Base-by-base conservation (phyloP, 2,797 vertebrate genomes). In the Pseudocheirus occidentalis region DNA sequence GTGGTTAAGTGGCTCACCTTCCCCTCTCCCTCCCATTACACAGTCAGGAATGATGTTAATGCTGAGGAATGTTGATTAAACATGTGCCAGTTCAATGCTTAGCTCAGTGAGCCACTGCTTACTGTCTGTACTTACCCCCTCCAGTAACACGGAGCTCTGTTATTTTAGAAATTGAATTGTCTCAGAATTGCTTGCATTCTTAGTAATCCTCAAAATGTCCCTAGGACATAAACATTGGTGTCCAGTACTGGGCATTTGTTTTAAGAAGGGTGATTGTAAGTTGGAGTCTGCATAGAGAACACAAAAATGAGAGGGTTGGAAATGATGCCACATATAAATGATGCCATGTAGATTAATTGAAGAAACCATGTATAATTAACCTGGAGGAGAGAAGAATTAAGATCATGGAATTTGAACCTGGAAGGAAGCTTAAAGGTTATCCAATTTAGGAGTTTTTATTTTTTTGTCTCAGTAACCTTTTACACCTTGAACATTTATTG, bases 221-320 rank as follows among this genome's bases (percentile, higher is more conserved):
- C 92, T 93, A 59, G 94, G 81, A 96, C 95, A 97, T 50, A 87
- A 94, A 94, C 59, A 95, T 95, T 73, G 73, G n/a, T 91, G n/a
- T 90, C 91, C 40, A 13, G 11, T 97, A 95, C 95, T 96, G 92
- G 57, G 66, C 94, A 95, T 87, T 55, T 46, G 29, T 29, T 40
- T 91, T 55, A 57, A 94, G 92, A 96, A 97, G 54, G 81, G 29
- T 73, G 55, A 50, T 4, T 92, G 56, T 55, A 31, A 94, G 93
- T 12, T 27, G 21, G 73, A 46, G 7, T 46, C 40, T 46, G 0
- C 21, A 81, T 11, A 81, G 21, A 81, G 21, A 81, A 81, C 73
- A 21, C n/a, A 46, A 46, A 81, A 81, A 81, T 46, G 2, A 81
- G 31, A 73, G 21, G 62, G 5, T 46, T 81, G 21, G 9, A 24